A percentile compares a stretch with the other conserved stretches of the same genome.
Evolutionary conservation across 2,113 vertebrate genomes (phyloP).

Genomic region (Rhinopomastus cyanomelas): DNA sequence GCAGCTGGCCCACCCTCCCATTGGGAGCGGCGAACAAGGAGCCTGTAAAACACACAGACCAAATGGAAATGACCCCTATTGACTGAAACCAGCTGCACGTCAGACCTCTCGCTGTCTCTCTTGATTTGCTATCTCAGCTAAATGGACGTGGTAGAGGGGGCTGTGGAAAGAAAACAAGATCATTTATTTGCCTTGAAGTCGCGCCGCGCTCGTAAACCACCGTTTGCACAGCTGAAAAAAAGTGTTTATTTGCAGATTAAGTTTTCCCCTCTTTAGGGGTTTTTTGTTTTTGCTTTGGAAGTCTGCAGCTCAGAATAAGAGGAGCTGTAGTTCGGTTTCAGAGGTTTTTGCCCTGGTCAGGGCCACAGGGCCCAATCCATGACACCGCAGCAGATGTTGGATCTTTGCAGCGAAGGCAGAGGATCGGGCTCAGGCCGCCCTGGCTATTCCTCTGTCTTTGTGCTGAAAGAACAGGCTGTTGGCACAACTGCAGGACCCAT

Average conservation of each 20-base stretch:
- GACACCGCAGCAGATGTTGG: background rate
- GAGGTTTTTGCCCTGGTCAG: background rate
- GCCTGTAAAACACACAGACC: slow-evolving; percentile 85
- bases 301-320: slow-evolving; percentile 49
- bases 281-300: slow-evolving; percentile 18
- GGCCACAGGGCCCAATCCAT: background rate
- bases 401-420: background rate
- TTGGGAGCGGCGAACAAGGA: slow-evolving; percentile 81
- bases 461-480: background rate
- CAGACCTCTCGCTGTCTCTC: slow-evolving; percentile 61
- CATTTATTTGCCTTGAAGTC: slow-evolving; percentile 55
- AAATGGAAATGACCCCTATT: slow-evolving; percentile 78
- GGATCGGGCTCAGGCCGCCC: background rate
- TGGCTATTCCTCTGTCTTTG: background rate
- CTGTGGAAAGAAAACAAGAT: slow-evolving; percentile 61
- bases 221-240: slow-evolving; percentile 65
- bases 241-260: slow-evolving; percentile 60
- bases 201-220: slow-evolving; percentile 35
- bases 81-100: slow-evolving; percentile 87
- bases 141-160: slow-evolving; percentile 63
- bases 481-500: background rate
- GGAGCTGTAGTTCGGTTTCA: slow-evolving; percentile 31
- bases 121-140: slow-evolving; percentile 73
- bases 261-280: background rate
- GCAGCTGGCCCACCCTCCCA: slow-evolving; percentile 84